Conservation (phyloP, 2,797 vertebrate genomes). For the Triplophysa bombifrons region DNA sequence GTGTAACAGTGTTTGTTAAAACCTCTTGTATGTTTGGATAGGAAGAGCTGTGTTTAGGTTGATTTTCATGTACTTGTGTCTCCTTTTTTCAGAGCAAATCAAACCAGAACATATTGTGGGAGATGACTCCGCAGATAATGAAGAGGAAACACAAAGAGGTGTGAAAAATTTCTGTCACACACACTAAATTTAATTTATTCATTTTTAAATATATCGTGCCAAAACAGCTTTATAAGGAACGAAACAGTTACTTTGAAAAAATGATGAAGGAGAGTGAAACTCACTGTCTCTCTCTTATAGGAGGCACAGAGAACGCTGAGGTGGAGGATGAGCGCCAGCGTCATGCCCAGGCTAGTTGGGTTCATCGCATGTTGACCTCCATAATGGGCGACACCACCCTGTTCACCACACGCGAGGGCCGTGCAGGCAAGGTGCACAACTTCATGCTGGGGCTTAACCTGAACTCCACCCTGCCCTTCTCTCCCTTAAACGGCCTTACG, state of each 20-base stretch:
- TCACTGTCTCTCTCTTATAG: constrained; percentile 51
- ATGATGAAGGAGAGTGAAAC: not conserved
- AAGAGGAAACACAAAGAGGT: constrained; percentile 92
- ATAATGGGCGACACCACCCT: constrained; percentile 88
- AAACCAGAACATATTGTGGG: constrained; percentile 90
- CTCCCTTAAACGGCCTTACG: constrained; percentile 71
- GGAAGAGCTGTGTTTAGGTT: not conserved
- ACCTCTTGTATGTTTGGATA: not conserved
- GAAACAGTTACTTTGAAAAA: not conserved
- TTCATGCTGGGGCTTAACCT: constrained; percentile 98
- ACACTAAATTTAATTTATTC: not conserved
- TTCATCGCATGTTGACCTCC: constrained; percentile 91
- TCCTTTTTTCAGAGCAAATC: constrained; percentile 85
- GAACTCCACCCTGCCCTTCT: constrained; percentile 84
- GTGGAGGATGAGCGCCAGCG: constrained; percentile 80
- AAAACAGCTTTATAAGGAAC: not conserved
- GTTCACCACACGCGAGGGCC: constrained; percentile 95
- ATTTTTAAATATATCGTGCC: not conserved
- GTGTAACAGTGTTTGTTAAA: not conserved
- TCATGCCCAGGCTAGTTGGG: constrained; percentile 90
- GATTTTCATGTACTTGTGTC: not conserved
- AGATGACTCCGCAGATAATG: constrained; percentile 89
- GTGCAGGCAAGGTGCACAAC: constrained; percentile 97
- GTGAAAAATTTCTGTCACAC: constrained; percentile 53
- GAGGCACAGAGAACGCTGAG: constrained; percentile 82